phyloP scores from a whole-genome alignment of 1,140 invertebrate species.

The Sycophila sp. region DNA sequence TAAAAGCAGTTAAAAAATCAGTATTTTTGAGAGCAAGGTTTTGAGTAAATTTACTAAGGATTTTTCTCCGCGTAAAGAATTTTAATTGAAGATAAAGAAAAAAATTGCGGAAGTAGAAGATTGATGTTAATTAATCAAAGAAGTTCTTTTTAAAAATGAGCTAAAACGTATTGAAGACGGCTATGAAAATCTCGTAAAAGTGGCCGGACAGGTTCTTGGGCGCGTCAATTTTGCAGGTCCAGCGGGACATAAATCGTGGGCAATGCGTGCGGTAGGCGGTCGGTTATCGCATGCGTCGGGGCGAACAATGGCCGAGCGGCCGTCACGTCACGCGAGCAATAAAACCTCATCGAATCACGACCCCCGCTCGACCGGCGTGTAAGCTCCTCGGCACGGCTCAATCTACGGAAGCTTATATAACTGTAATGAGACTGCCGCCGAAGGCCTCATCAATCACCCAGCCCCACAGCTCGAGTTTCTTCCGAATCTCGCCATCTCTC shows the following conservation, averaged over 20 bases:
- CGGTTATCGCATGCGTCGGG: not conserved
- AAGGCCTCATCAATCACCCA: slow-evolving; percentile 66
- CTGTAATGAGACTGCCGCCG: slow-evolving; percentile 66
- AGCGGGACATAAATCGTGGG: slow-evolving; percentile 47
- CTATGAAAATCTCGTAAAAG: too few relatives aligned
- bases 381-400: slow-evolving; percentile 61
- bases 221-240: too few relatives aligned
- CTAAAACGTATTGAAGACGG: not conserved
- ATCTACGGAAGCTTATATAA: slow-evolving; percentile 68
- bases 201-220: too few relatives aligned
- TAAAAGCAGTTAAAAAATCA: too few relatives aligned
- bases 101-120: too few relatives aligned
- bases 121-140: too few relatives aligned
- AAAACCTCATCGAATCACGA: slow-evolving; percentile 68
- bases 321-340: slow-evolving; percentile 60
- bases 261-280: slow-evolving; percentile 38
- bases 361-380: slow-evolving; percentile 56
- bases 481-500: not conserved
- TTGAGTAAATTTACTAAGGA: too few relatives aligned
- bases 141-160: too few relatives aligned
- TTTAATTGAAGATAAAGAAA: too few relatives aligned
- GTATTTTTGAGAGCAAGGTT: too few relatives aligned
- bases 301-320: slow-evolving; percentile 6
- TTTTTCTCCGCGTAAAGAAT: too few relatives aligned
- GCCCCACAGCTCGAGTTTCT: slow-evolving; percentile 15